Evolutionary conservation across 2,797 vertebrate species (phyloP).

Genomic region (Enteromius trimaculatus): DNA sequence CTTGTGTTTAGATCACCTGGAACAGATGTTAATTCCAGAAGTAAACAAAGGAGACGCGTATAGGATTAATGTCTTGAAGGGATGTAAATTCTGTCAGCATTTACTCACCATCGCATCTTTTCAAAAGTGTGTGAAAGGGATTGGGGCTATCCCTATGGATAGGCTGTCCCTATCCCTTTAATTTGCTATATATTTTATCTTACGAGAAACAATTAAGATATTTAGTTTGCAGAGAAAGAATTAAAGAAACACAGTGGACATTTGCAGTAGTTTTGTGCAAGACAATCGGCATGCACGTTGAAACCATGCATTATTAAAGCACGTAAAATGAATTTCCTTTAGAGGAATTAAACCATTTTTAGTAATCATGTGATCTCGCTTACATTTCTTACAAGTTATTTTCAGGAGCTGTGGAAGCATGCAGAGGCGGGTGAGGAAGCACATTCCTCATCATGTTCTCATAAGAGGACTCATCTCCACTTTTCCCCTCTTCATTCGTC

Average conservation of each 20-base stretch:
- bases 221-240: not conserved
- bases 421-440: conserved; percentile 47
- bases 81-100: not conserved
- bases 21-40: conserved; percentile 18
- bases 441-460: conserved; percentile 40
- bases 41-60: not conserved
- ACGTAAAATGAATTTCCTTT: conserved; percentile 25
- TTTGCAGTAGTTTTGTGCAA: not conserved
- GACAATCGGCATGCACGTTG: conserved; percentile 15
- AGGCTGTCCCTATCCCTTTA: not conserved
- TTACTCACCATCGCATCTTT: not conserved
- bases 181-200: not conserved
- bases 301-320: conserved; percentile 23
- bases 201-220: not conserved
- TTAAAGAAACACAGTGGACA: not conserved
- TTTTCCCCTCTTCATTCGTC: conserved; percentile 49
- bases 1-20: conserved; percentile 14
- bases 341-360: conserved; percentile 26
- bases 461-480: conserved; percentile 47
- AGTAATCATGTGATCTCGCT: conserved; percentile 36
- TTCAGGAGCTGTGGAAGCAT: conserved; percentile 36
- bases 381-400: conserved; percentile 33
- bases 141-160: not conserved
- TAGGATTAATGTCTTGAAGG: conserved; percentile 4
- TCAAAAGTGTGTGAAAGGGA: not conserved